Base-by-base conservation (phyloP, 2,888 invertebrate genomes). In the Aproaerema taeniolella region DNA sequence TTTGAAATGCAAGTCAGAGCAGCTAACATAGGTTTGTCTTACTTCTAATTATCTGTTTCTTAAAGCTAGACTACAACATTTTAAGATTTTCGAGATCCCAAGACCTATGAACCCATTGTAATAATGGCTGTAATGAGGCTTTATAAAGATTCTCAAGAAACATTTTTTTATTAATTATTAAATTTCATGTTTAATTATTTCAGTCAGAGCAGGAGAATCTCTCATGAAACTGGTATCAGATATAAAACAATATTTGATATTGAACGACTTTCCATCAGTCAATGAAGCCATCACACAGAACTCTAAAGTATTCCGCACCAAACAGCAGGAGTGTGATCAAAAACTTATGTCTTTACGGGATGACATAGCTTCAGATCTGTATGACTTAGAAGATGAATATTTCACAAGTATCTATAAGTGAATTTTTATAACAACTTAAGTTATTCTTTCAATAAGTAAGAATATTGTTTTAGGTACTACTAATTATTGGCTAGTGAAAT, bases 211-310 rank as follows among this genome's bases (percentile, higher is more conserved):
- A 42, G 97, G 97, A 1, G 98, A 99, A 85, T 97, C 98, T 0
- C 77, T 99, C 14, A 96, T 98, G 94, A 98, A 98, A 75, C 87
- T 99, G 16, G 97, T 98, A 0, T 96, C 98, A 0, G 98, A 99
- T 70, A 95, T 99, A 47, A 99, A 99, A 66, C 98, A 99, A 68
- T 99, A 98, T 75, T 87, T 99, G 31, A 98, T 99, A 59, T 88
- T 99, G 12, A 99, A 99, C 74, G 99, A 99, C 79, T 99, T 99
- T 69, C 97, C 97, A 31, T 97, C 98, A 1, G 96, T 99, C 0
- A 99, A 99, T 73, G 97, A 98, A 66, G 96, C 98, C 0, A 98
- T 99, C 48, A 93, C 95, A n/a, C 93, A 95, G 54, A 97, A 97
- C 68, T 95, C 95, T 0, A 94, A 95, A 67, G 76, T 96, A 8